Evolutionary conservation across 2,113 vertebrate genomes (phyloP), one percentile per base, ranked within the genome.

Genomic region (Mus musculus): DNA sequence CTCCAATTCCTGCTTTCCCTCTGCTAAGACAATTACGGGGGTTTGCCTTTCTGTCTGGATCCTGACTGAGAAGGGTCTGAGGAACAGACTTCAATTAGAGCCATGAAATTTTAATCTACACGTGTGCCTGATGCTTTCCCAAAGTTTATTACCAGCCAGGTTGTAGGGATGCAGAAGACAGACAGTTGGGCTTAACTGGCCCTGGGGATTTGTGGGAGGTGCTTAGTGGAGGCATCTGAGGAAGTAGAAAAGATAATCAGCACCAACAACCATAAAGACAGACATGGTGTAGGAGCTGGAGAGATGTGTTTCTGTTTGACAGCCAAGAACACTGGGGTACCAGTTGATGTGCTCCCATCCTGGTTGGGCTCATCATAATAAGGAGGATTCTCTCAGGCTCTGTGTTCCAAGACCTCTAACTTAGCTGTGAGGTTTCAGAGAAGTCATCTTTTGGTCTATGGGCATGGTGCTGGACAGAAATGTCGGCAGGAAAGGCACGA

Each of bases 31-130:
- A 84, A 49, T 61, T 20, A 39, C 11, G 52, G 42, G 59, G 33
- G 61, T 46, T 80, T 77, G 36, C 78, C 42, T 92, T 92, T 88
- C 77, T 96, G 63, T 17, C 63, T 82, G 75, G 69, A 63, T 33
- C 54, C 56, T 71, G 80, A 33, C 24, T 22, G n/a, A 75, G 87
- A 6, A 65, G 46, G 19, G 39, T 91, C 10, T 33, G 65, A 92
- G n/a, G n/a, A 67, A 46, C 8, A 10, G 26, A 33, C 76, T 85
- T 63, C 49, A 28, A 46, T n/a, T n/a, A 63, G 69, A 96, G 77
- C 24, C 39, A 8, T n/a, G 39, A 72, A 14, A 82, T 81, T 86
- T 39, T 11, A 61, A 30, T 65, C 63, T 61, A 46, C 19, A 54
- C 0, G 17, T 39, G 59, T 90, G 30, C 65, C 69, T 65, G 59